These are phyloP conservation scores for Synanthedon andrenaeformis DNA, from an alignment of 2,888 invertebrate species.

Conservation along the genomic window DNA sequence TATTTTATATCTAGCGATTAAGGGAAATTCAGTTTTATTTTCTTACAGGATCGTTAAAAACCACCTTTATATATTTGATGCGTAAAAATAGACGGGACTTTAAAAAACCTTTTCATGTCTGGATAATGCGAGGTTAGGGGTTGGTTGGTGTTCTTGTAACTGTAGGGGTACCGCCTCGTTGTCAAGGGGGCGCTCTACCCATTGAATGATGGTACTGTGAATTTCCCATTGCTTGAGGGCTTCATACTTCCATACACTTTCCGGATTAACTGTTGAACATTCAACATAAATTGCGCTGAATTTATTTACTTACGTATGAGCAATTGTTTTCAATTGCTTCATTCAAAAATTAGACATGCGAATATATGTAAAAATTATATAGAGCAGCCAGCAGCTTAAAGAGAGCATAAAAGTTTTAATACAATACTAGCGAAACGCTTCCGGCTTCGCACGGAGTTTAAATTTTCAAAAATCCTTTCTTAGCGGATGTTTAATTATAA, in stretches of 20 bases:
- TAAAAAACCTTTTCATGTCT: slow-evolving; percentile 30
- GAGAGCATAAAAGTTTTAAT: too few species aligned
- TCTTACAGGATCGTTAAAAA: neutral
- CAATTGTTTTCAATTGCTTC: neutral
- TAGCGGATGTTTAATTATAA: too few species aligned
- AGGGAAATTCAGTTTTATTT: neutral
- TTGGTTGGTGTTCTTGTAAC: slow-evolving; percentile 28
- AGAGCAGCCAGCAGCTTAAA: too few species aligned
- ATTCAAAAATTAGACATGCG: neutral
- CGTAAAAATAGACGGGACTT: slow-evolving; percentile 13
- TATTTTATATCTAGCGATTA: neutral
- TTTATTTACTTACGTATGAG: neutral
- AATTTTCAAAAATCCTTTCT: too few species aligned
- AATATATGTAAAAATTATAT: neutral
- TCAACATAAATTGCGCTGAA: neutral
- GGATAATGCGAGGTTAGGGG: slow-evolving; percentile 23
- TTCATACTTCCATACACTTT: too few species aligned
- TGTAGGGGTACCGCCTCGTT: slow-evolving; percentile 19
- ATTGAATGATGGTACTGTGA: neutral
- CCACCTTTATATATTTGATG: slow-evolving; percentile 3
- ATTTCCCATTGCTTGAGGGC: too few species aligned
- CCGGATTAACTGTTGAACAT: neutral
- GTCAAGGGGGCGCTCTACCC: slow-evolving; percentile 24
- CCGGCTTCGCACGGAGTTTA: too few species aligned
- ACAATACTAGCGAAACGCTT: too few species aligned